A percentile compares a stretch with the other conserved stretches of the same genome.
These are phyloP conservation scores for Hippoglossus stenolepis DNA, from an alignment of 2,113 vertebrate species.

Conservation along the genomic window DNA sequence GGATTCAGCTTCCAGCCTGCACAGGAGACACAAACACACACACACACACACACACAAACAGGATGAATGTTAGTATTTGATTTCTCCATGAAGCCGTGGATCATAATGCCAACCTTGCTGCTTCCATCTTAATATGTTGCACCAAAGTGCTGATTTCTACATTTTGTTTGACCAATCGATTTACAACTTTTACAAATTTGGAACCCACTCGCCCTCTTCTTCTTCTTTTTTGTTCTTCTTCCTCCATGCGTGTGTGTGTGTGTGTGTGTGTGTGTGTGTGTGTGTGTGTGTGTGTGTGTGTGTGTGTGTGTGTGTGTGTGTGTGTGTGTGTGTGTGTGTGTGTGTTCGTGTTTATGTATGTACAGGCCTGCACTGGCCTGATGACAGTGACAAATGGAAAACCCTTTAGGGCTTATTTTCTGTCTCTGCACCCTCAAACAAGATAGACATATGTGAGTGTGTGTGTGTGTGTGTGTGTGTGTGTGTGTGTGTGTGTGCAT, in stretches of 20 bases:
- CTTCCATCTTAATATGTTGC: background rate
- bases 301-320: background rate
- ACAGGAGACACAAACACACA: conserved; percentile 14
- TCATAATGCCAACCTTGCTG: background rate
- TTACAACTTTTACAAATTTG: background rate
- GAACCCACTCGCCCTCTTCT: background rate
- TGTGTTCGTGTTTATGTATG: background rate
- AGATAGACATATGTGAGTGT: background rate
- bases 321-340: background rate
- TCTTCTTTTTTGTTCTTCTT: background rate
- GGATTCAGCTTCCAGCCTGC: conserved; percentile 72
- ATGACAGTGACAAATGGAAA: conserved; percentile 68
- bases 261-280: background rate
- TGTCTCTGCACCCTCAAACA: conserved; percentile 28
- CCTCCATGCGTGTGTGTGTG: background rate
- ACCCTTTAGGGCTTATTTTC: conserved; percentile 54
- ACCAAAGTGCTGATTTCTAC: background rate
- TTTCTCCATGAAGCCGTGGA: background rate
- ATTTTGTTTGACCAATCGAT: background rate
- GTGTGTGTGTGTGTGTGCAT: conserved; percentile 5
- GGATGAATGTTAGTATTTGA: background rate
- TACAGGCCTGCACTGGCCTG: conserved; percentile 27
- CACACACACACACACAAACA: conserved; percentile 10
- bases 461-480: background rate
- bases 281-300: background rate